phyloP scores from a whole-genome alignment of 2,888 invertebrate genomes.

The Leptinotarsa rubiginosa region DNA sequence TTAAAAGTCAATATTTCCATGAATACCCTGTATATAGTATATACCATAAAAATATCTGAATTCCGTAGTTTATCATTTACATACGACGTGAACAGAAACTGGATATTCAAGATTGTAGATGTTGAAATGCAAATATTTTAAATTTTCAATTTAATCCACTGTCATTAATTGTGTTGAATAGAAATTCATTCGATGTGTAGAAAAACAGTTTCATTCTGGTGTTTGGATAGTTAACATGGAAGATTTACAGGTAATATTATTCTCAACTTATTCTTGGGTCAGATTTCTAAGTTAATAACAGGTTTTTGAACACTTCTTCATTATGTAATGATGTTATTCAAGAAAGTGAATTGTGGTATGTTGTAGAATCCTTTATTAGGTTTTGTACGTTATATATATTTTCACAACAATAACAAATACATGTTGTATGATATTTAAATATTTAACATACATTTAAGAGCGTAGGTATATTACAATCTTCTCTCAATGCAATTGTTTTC shows the following conservation, averaged over 20 bases:
- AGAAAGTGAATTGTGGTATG: too few species aligned
- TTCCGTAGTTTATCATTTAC: constrained; percentile 7
- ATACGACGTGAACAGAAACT: constrained; percentile 8
- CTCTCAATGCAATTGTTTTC: too few species aligned
- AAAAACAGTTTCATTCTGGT: constrained; percentile 11
- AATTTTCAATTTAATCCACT: neutral
- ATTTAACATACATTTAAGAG: too few species aligned
- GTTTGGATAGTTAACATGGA: constrained; percentile 10
- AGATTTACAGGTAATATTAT: neutral
- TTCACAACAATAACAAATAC: too few species aligned
- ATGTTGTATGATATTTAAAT: too few species aligned
- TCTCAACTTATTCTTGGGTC: neutral
- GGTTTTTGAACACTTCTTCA: neutral
- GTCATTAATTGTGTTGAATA: neutral
- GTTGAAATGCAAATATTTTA: constrained; percentile 1
- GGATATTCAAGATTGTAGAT: constrained; percentile 14
- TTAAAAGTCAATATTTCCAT: neutral
- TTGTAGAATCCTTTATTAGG: too few species aligned
- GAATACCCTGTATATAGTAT: neutral
- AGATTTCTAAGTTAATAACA: neutral
- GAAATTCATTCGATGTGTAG: neutral
- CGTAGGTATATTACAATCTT: too few species aligned
- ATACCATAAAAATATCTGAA: neutral
- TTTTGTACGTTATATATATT: too few species aligned
- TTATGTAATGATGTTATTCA: neutral